Base-by-base conservation (phyloP, 2,888 invertebrate genomes). In the Lepidocyrtinus sp. region DNA sequence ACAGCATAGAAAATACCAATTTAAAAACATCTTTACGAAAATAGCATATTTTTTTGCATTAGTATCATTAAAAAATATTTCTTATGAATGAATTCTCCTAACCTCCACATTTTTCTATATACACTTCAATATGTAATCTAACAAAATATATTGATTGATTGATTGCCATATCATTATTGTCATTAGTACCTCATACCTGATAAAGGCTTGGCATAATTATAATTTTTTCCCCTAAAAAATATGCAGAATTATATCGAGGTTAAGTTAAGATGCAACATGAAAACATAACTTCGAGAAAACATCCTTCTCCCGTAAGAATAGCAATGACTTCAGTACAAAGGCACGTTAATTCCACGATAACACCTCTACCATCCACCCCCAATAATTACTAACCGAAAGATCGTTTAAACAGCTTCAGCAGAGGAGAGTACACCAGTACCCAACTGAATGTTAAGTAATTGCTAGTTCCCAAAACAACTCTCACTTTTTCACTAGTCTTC, bases 401-500 rank as follows among this genome's bases (percentile, higher is more conserved):
- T 36, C 36, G 12, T 36, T 36, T 36, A 36, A 36, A 36, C 36
- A 36, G 12, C 36, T 36, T 12, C 36, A 36, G 5, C n/a, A n/a
- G n/a, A n/a, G n/a, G n/a, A n/a, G n/a, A n/a, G 36, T 36, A 36
- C 36, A 36, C 5, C 36, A 36, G 36, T n/a, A n/a, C n/a, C n/a
- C 46, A 15, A 45, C 7, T 26, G 25, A 65, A 65, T 2, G n/a
- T 65, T 19, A 17, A 26, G 26, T 65, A 64, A 80, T 67, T 26
- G 1, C 36, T 7, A 12, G 5, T 36, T 36, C 5, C 36, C 36
- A 36, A 36, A 75, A 71, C 5, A 9, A 74, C 59, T 65, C 73
- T 65, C 64, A 64, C 72, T 64, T 63, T 72, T 64, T 17, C 1
- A 69, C 22, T 21, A 45, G 25, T 24, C 63, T 22, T 17, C 36